These are phyloP conservation scores for Charaxes varanes DNA, from an alignment of 1,140 invertebrate species.

Conservation along the genomic window DNA sequence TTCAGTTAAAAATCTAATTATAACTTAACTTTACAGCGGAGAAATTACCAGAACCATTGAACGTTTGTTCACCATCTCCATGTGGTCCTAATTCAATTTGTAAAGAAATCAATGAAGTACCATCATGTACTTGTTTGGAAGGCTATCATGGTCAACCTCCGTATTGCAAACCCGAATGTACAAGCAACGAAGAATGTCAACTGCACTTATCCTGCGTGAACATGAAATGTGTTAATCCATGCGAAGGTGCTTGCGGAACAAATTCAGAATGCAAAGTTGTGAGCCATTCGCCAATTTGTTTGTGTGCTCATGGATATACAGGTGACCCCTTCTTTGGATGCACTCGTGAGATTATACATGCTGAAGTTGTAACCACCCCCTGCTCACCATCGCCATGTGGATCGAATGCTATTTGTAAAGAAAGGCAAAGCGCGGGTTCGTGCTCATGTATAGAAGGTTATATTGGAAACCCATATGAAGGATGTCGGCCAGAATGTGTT, in stretches of 20 bases:
- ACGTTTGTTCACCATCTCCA: conserved; percentile 85
- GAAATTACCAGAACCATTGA: conserved; percentile 63
- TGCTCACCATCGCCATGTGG: conserved; percentile 83
- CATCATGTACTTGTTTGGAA: conserved; percentile 83
- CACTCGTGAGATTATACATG: conserved; percentile 37
- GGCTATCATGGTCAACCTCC: conserved; percentile 88
- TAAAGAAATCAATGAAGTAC: conserved; percentile 79
- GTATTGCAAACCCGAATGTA: conserved; percentile 84
- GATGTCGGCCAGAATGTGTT: conserved; percentile 82
- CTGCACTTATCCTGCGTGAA: conserved; percentile 82
- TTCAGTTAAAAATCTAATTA: neutral
- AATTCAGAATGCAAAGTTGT: conserved; percentile 83
- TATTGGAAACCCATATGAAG: conserved; percentile 83
- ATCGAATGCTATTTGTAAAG: conserved; percentile 80
- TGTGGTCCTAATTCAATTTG: conserved; percentile 89
- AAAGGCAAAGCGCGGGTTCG: conserved; percentile 78
- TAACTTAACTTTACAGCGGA: conserved; percentile 41
- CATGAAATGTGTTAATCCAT: conserved; percentile 83
- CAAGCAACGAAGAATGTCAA: conserved; percentile 85
- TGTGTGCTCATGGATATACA: conserved; percentile 77
- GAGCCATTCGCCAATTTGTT: conserved; percentile 84
- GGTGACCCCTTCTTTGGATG: conserved; percentile 82
- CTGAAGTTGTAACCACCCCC: conserved; percentile 63
- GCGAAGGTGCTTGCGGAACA: conserved; percentile 80
- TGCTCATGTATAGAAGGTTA: conserved; percentile 80